Evolutionary conservation across 2,888 invertebrate genomes (phyloP).

Genomic region (Rapana venosa): DNA sequence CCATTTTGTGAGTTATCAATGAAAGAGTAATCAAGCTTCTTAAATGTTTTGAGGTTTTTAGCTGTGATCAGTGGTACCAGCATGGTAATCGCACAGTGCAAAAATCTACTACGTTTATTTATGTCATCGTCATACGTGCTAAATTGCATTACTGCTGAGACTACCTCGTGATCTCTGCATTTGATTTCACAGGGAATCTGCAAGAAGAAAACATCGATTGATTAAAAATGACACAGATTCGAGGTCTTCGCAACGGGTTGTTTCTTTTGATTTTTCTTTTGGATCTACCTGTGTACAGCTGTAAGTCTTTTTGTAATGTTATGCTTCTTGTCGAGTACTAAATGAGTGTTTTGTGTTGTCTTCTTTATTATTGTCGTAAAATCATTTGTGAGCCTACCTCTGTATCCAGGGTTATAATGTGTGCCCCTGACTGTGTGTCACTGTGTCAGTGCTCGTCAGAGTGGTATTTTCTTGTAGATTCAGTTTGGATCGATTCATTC

Average conservation of each 20-base stretch:
- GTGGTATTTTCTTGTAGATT: too few relatives aligned
- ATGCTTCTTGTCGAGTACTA: too few relatives aligned
- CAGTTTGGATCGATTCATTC: too few relatives aligned
- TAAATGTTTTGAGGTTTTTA: constrained; percentile 31
- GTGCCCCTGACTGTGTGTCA: too few relatives aligned
- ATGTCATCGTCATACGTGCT: background rate
- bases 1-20: constrained; percentile 39
- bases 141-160: background rate
- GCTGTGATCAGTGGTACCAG: constrained; percentile 5
- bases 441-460: too few relatives aligned
- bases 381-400: too few relatives aligned
- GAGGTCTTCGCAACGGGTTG: constrained; percentile 23
- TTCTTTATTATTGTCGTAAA: too few relatives aligned
- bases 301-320: background rate
- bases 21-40: background rate
- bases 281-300: background rate
- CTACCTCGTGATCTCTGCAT: constrained; percentile 14
- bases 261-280: constrained; percentile 23
- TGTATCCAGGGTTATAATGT: too few relatives aligned
- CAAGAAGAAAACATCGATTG: constrained; percentile 17
- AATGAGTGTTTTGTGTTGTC: too few relatives aligned
- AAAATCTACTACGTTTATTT: background rate
- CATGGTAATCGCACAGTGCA: constrained; percentile 19
- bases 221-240: constrained; percentile 35
- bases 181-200: background rate